These are phyloP conservation scores for Gryllus bimaculatus DNA, from an alignment of 1,140 invertebrate genomes.

Conservation along the genomic window DNA sequence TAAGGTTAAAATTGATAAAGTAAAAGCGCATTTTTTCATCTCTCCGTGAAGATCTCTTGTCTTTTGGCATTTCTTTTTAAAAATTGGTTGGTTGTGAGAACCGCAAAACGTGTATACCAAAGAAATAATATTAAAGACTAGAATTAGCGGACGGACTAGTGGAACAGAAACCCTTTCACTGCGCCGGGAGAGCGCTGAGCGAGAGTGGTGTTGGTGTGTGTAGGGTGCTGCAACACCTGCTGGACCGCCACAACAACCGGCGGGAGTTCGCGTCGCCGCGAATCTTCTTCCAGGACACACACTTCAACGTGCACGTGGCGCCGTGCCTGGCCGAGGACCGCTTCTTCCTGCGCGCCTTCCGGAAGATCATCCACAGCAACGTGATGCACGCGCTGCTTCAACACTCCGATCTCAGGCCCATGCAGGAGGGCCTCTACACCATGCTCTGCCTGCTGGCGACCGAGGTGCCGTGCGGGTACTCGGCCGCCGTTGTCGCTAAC, in stretches of 20 bases:
- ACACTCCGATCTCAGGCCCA: no score
- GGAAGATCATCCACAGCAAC: slow-evolving; percentile 35
- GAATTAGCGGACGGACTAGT: no score
- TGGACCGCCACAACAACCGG: slow-evolving; percentile 42
- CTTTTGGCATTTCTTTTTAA: no score
- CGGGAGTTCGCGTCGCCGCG: slow-evolving; percentile 38
- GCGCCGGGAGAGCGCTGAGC: no score
- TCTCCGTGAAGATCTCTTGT: no score
- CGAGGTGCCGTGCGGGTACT: slow-evolving; percentile 48
- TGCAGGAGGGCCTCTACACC: slow-evolving; percentile 40
- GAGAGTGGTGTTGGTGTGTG: slow-evolving; percentile 18
- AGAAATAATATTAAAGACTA: no score
- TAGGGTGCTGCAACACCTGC: slow-evolving; percentile 41
- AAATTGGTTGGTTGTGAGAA: no score
- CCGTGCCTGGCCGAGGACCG: slow-evolving; percentile 36
- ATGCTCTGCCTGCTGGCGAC: slow-evolving; percentile 42
- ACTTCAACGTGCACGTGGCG: slow-evolving; percentile 33
- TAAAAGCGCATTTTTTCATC: no score
- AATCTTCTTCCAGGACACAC: slow-evolving; percentile 40
- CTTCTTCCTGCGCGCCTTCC: slow-evolving; percentile 38
- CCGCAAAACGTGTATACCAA: no score
- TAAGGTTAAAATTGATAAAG: no score
- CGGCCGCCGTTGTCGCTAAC: slow-evolving; percentile 42
- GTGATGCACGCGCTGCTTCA: no score
- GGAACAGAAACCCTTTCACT: no score